Evolutionary conservation across 2,113 vertebrate species (phyloP).

Genomic region (Cromileptes altivelis): DNA sequence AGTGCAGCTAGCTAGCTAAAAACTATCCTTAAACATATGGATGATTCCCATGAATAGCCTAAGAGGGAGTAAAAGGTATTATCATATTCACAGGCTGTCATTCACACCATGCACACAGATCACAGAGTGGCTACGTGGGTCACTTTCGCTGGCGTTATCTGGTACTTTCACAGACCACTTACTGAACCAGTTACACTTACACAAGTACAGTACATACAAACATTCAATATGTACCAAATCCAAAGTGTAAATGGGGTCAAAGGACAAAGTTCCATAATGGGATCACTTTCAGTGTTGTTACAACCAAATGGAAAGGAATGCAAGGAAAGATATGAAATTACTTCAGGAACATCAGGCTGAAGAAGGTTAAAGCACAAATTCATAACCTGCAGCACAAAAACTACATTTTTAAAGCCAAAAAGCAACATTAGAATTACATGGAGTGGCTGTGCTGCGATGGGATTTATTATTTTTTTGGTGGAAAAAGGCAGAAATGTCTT

Average conservation of each 20-base stretch:
- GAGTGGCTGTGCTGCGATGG: not conserved
- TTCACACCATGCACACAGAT: not conserved
- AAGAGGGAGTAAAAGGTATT: not conserved
- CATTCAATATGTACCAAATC: too few species aligned
- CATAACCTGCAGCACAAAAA: not conserved
- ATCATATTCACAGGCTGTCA: not conserved
- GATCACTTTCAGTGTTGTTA: not conserved
- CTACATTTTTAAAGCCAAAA: constrained; percentile 16
- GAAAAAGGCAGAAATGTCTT: constrained; percentile 22
- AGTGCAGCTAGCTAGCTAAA: too few species aligned
- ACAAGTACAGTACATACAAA: too few species aligned
- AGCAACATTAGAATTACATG: not conserved
- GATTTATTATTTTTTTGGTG: not conserved
- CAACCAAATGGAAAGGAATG: not conserved
- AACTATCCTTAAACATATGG: too few species aligned
- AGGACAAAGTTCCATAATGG: not conserved
- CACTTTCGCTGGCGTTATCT: too few species aligned
- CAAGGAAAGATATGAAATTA: not conserved
- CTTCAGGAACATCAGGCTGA: not conserved
- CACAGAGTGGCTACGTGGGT: not conserved
- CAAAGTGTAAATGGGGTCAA: constrained; percentile 2
- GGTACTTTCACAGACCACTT: too few species aligned
- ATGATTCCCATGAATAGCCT: not conserved
- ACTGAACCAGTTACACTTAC: too few species aligned
- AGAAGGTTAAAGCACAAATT: not conserved